Evolutionary conservation across 1,140 invertebrate species (phyloP).

Genomic region (Microvelia longipes): DNA sequence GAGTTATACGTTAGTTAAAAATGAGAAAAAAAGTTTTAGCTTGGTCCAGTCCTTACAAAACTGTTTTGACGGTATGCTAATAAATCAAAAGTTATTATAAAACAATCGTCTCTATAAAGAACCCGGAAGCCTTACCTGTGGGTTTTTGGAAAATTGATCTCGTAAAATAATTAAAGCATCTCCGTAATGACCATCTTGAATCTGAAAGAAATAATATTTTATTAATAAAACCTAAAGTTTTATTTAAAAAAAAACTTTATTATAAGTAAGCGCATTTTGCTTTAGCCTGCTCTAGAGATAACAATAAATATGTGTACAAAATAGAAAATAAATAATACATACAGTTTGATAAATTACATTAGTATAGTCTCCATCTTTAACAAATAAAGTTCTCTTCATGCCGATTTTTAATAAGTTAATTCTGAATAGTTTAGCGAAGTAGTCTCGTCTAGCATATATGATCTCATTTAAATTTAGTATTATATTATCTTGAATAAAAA

Average conservation of each 20-base stretch:
- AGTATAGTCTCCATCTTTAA: constrained; percentile 6
- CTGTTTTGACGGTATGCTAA: not conserved
- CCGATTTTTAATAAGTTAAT: no score
- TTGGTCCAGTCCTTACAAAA: constrained; percentile 14
- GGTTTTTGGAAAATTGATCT: constrained; percentile 44
- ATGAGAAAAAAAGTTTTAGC: not conserved
- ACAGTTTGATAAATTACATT: not conserved
- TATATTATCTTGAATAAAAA: no score
- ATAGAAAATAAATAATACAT: constrained; percentile 2
- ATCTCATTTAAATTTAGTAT: no score
- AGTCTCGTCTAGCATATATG: no score
- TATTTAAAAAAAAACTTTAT: not conserved
- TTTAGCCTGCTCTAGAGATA: not conserved
- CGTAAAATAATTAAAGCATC: constrained; percentile 76
- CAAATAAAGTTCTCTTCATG: not conserved
- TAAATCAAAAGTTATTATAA: not conserved
- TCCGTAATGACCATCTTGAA: constrained; percentile 76
- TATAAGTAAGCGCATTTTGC: not conserved
- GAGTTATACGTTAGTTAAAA: not conserved
- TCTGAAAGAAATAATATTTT: constrained; percentile 42
- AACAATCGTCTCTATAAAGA: not conserved
- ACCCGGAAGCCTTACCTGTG: constrained; percentile 38
- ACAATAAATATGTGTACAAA: not conserved
- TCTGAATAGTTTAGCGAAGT: no score
- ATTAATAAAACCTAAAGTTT: constrained; percentile 1